phyloP scores from a whole-genome alignment of 92 coral and sea anemone species.

The Chrysogorgia sp. region DNA sequence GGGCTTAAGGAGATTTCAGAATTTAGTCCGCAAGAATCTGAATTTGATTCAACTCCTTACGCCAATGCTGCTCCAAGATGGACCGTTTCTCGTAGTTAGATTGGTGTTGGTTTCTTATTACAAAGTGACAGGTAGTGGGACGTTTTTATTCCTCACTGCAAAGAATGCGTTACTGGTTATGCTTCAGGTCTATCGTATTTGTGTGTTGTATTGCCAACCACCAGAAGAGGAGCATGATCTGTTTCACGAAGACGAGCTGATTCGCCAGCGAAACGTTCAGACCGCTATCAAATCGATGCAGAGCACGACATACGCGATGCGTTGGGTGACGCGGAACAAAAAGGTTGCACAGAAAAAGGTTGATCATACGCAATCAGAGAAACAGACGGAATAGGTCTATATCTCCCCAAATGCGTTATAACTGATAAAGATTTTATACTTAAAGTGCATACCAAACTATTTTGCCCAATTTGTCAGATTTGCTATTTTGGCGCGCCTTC shows the following conservation, averaged over 20 bases:
- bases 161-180: slow-evolving; percentile 91
- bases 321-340: slow-evolving; percentile 75
- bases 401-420: neutral
- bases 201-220: slow-evolving; percentile 87
- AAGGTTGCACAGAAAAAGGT: slow-evolving; percentile 50
- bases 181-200: slow-evolving; percentile 90
- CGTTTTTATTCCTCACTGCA: slow-evolving; percentile 84
- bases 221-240: slow-evolving; percentile 81
- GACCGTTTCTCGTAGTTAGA: slow-evolving; percentile 82
- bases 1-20: slow-evolving; percentile 29
- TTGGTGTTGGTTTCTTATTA: slow-evolving; percentile 83
- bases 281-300: slow-evolving; percentile 86
- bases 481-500: too few species aligned
- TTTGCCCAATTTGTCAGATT: too few species aligned
- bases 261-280: slow-evolving; percentile 74
- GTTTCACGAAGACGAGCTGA: slow-evolving; percentile 69
- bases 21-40: slow-evolving; percentile 63
- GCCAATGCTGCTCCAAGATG: slow-evolving; percentile 91
- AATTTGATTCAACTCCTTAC: slow-evolving; percentile 76
- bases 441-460: too few species aligned
- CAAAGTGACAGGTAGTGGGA: slow-evolving; percentile 72
- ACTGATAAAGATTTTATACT: too few species aligned
- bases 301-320: slow-evolving; percentile 75
- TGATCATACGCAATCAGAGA: neutral
- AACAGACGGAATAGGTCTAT: neutral